These are phyloP conservation scores for Morpho helenor DNA, from an alignment of 2,888 invertebrate genomes.

Conservation along the genomic window DNA sequence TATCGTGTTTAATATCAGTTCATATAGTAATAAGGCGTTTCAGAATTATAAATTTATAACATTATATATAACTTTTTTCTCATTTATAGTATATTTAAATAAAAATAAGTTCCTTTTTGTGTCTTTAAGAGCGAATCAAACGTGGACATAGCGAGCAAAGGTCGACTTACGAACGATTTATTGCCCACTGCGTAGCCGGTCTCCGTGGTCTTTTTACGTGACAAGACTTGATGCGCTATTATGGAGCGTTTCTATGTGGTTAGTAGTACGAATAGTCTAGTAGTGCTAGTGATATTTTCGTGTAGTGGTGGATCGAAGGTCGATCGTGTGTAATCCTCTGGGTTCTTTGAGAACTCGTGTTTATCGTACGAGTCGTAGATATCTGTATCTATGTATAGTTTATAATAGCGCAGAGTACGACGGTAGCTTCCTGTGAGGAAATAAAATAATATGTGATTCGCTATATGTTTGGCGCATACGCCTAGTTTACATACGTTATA, in stretches of 20 bases:
- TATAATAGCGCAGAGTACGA: slow-evolving; percentile 49
- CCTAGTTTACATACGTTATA: slow-evolving; percentile 55
- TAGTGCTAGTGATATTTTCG: slow-evolving; percentile 71
- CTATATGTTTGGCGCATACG: slow-evolving; percentile 54
- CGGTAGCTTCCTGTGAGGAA: slow-evolving; percentile 63
- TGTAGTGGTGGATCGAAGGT: slow-evolving; percentile 58
- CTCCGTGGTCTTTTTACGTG: too few relatives aligned
- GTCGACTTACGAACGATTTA: too few relatives aligned
- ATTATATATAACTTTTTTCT: too few relatives aligned
- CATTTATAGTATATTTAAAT: too few relatives aligned
- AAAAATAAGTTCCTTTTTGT: too few relatives aligned
- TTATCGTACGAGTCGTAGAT: slow-evolving; percentile 44
- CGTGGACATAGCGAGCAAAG: too few relatives aligned
- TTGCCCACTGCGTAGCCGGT: too few relatives aligned
- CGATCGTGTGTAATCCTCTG: slow-evolving; percentile 36
- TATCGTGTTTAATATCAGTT: too few relatives aligned
- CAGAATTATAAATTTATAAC: too few relatives aligned
- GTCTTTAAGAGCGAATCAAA: too few relatives aligned
- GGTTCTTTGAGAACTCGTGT: slow-evolving; percentile 51
- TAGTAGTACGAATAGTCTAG: slow-evolving; percentile 42
- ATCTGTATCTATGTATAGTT: slow-evolving; percentile 51
- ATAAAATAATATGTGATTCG: slow-evolving; percentile 52
- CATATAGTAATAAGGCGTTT: too few relatives aligned
- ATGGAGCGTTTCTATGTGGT: slow-evolving; percentile 40
- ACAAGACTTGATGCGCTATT: slow-evolving; percentile 1